phyloP scores from a whole-genome alignment of 2,113 vertebrate genomes.

The Chamaea fasciata region DNA sequence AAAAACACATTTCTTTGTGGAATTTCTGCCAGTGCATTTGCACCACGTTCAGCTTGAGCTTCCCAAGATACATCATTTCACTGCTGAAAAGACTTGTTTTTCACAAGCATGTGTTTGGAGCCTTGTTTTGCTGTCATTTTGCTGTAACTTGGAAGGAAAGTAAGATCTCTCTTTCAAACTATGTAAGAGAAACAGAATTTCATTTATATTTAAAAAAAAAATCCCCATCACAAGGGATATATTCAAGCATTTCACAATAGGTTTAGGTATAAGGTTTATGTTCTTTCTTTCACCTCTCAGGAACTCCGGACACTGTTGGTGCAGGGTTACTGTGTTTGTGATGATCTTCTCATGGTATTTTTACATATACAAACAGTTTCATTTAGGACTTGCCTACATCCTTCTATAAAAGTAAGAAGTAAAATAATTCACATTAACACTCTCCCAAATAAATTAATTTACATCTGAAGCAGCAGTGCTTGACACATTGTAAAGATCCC shows the following conservation, averaged over 20 bases:
- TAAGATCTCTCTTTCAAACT: neutral
- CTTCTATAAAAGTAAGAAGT: neutral
- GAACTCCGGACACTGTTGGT: neutral
- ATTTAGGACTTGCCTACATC: neutral
- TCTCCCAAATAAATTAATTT: neutral
- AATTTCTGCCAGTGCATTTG: neutral
- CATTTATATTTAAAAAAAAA: neutral
- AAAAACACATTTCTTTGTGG: neutral
- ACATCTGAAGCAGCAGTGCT: neutral
- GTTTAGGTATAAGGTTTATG: neutral
- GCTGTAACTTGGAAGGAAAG: neutral
- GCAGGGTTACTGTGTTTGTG: neutral
- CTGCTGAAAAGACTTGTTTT: neutral
- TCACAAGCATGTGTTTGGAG: neutral
- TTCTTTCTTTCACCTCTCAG: neutral
- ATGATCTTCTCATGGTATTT: neutral
- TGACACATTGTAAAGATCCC: neutral
- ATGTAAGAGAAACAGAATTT: neutral
- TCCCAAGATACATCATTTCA: neutral
- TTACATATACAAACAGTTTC: neutral
- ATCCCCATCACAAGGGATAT: neutral
- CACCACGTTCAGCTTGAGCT: neutral
- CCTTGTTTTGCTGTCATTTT: neutral
- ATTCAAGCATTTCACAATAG: neutral
- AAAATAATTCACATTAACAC: neutral